A percentile compares a stretch with the other conserved stretches of the same genome.
These are phyloP conservation scores for Oligia fasciuncula DNA, from an alignment of 2,888 invertebrate species.

Conservation along the genomic window DNA sequence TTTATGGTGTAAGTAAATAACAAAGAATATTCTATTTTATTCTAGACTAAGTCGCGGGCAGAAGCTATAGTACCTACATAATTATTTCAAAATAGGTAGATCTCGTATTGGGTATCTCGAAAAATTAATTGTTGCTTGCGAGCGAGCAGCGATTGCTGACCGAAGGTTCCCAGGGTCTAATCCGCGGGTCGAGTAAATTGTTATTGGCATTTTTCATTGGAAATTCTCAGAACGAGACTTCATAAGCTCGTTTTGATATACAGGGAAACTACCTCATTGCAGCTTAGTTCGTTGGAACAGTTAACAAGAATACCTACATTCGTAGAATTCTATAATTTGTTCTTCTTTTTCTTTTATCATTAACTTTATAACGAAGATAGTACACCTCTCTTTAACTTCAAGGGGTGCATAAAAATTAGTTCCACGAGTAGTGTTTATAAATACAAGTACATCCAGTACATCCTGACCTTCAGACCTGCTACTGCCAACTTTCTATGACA, in stretches of 20 bases:
- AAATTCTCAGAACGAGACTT: neutral
- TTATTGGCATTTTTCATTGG: too few relatives aligned
- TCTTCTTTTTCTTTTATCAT: neutral
- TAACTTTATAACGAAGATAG: neutral
- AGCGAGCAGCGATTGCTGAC: neutral
- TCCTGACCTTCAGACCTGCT: neutral
- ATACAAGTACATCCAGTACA: too few relatives aligned
- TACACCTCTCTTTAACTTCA: neutral
- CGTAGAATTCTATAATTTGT: neutral
- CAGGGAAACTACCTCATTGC: neutral
- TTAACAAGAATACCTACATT: neutral
- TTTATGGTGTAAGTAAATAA: too few relatives aligned
- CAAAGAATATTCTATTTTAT: too few relatives aligned
- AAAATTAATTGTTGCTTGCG: neutral
- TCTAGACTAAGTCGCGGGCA: too few relatives aligned
- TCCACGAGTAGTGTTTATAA: neutral
- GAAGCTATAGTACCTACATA: too few relatives aligned
- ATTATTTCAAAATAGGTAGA: neutral
- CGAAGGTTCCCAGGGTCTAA: neutral
- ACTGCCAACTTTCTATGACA: neutral
- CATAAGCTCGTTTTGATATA: neutral
- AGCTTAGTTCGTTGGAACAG: neutral
- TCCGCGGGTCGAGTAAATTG: neutral
- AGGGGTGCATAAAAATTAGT: neutral
- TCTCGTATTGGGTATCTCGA: neutral